phyloP scores from a whole-genome alignment of 2,888 invertebrate species.

The Microctonus brassicae region DNA sequence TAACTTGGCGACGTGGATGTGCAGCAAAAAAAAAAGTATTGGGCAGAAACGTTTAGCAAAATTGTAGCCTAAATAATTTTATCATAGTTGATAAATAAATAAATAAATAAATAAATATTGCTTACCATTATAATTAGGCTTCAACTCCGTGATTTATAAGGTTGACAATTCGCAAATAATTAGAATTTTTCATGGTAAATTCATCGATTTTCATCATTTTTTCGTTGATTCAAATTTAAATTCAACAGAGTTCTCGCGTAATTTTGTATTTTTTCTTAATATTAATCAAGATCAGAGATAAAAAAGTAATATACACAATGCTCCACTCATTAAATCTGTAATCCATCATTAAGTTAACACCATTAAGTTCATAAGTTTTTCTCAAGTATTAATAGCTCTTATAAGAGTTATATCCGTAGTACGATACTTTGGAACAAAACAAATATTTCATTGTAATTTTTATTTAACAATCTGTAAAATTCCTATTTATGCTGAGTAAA shows the following conservation, averaged over 20 bases:
- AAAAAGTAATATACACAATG: background rate
- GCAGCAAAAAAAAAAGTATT: background rate
- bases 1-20: background rate
- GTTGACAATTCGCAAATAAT: background rate
- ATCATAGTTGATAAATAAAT: background rate
- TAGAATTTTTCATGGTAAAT: background rate
- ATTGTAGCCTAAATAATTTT: background rate
- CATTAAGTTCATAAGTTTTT: background rate
- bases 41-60: background rate
- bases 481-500: slow-evolving; percentile 63
- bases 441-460: slow-evolving; percentile 55
- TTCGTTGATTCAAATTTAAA: background rate
- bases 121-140: background rate
- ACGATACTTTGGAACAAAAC: background rate
- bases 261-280: background rate
- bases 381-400: background rate
- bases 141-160: background rate
- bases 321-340: background rate
- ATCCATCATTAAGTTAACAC: background rate
- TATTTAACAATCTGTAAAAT: slow-evolving; percentile 58
- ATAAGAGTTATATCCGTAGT: background rate
- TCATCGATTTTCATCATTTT: background rate
- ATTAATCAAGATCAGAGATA: background rate
- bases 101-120: background rate
- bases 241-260: background rate